Percentiles rank a stretch among this genome's conserved stretches.
Evolutionary conservation across 2,888 invertebrate genomes (phyloP).

Genomic region (Silvanus unidentatus): DNA sequence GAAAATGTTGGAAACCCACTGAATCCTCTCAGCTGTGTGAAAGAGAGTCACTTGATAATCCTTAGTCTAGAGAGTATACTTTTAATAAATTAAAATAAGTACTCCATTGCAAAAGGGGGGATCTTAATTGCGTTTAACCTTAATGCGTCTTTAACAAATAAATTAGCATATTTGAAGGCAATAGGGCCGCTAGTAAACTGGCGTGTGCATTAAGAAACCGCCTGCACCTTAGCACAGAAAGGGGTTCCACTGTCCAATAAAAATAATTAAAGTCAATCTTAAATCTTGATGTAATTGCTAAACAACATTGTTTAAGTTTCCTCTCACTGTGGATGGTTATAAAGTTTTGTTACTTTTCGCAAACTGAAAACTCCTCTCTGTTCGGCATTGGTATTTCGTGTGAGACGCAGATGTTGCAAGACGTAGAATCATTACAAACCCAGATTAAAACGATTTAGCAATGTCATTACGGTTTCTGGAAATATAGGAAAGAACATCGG

Average conservation of each 20-base stretch:
- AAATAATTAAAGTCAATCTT: constrained; percentile 5
- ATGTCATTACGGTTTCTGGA: constrained; percentile 11
- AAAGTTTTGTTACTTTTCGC: constrained; percentile 1
- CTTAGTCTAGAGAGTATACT: not conserved
- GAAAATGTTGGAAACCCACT: too few species aligned
- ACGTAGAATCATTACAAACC: constrained; percentile 8
- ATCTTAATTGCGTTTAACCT: constrained; percentile 11
- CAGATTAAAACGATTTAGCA: constrained; percentile 13
- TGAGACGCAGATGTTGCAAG: constrained; percentile 5
- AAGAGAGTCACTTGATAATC: constrained; percentile 1
- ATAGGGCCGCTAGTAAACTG: constrained; percentile 1
- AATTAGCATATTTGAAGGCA: constrained; percentile 9
- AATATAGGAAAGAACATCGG: not conserved
- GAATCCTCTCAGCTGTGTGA: too few species aligned
- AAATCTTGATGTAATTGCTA: constrained; percentile 7
- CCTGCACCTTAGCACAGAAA: too few species aligned
- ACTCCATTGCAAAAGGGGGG: not conserved
- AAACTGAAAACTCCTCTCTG: not conserved
- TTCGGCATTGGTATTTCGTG: too few species aligned
- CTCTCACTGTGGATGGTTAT: not conserved
- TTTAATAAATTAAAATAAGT: constrained; percentile 3
- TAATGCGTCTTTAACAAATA: constrained; percentile 13
- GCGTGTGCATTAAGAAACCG: too few species aligned
- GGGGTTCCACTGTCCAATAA: not conserved
- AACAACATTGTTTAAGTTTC: too few species aligned